Evolutionary conservation across 2,888 invertebrate species (phyloP).

Genomic region (Acanthococcus lagerstroemiae): DNA sequence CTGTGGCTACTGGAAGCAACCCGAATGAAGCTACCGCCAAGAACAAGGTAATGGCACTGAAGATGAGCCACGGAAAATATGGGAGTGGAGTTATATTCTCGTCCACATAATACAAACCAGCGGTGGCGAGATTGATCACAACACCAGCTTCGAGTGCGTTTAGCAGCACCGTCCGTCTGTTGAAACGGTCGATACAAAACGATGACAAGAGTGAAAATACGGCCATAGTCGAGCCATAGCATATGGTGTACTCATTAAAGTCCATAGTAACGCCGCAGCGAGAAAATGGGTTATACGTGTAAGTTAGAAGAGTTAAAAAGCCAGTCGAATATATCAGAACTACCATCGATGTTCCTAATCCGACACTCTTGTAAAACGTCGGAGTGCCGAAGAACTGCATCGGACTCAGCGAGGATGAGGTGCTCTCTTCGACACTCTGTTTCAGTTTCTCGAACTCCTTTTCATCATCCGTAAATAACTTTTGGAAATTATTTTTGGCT

Average conservation of each 20-base stretch:
- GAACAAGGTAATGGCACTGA: neutral
- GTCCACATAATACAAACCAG: neutral
- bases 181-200: neutral
- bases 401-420: neutral
- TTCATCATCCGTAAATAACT: neutral
- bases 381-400: neutral
- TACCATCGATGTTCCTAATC: neutral
- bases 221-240: neutral
- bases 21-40: neutral
- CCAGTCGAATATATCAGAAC: neutral
- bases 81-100: neutral
- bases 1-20: conserved; percentile 2
- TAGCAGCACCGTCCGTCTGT: conserved; percentile 28
- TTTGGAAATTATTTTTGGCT: neutral
- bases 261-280: neutral
- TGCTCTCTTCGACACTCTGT: neutral
- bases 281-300: neutral
- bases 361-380: neutral
- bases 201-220: neutral
- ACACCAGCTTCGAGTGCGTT: neutral
- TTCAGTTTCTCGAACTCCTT: neutral
- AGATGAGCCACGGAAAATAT: conserved; percentile 18
- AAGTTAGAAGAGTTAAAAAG: neutral
- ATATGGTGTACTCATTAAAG: neutral
- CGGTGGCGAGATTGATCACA: neutral